Conservation (phyloP, 2,113 vertebrate species). For the Eublepharis macularius region DNA sequence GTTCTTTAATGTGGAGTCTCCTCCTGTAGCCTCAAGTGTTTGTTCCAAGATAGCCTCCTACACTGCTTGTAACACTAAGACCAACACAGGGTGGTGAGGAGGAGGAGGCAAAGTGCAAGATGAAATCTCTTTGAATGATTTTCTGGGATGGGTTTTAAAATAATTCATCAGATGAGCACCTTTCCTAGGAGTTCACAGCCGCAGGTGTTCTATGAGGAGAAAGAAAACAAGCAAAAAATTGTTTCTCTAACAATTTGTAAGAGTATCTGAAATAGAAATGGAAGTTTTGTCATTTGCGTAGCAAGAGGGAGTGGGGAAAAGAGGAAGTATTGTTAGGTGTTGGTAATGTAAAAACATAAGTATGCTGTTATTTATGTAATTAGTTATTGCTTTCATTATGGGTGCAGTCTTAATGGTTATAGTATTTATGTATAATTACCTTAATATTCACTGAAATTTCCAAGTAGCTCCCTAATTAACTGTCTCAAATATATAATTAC, state of each 20-base stretch:
- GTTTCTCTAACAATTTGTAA: slow-evolving; percentile 74
- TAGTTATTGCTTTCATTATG: slow-evolving; percentile 92
- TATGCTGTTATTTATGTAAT: slow-evolving; percentile 90
- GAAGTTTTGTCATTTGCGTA: slow-evolving; percentile 82
- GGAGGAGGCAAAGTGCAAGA: not conserved
- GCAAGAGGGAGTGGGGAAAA: slow-evolving; percentile 73
- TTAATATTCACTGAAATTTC: slow-evolving; percentile 93
- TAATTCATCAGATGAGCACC: not conserved
- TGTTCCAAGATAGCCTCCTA: not conserved
- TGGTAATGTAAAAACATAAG: slow-evolving; percentile 87
- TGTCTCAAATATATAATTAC: slow-evolving; percentile 92
- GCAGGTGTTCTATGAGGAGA: slow-evolving; percentile 46
- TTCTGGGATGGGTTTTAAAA: fast-evolving
- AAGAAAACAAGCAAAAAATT: slow-evolving; percentile 69
- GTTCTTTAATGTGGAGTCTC: not conserved
- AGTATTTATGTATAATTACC: slow-evolving; percentile 93
- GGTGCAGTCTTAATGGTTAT: slow-evolving; percentile 88
- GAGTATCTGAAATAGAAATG: slow-evolving; percentile 79
- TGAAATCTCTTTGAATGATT: not conserved
- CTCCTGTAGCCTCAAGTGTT: not conserved
- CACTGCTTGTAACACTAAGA: not conserved
- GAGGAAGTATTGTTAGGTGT: slow-evolving; percentile 86
- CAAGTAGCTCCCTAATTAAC: slow-evolving; percentile 92
- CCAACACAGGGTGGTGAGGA: not conserved
- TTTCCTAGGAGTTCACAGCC: slow-evolving; percentile 34